Evolutionary conservation across 2,888 invertebrate species (phyloP), one percentile per base, ranked within the genome.

Genomic region (Prenolepis imparis): DNA sequence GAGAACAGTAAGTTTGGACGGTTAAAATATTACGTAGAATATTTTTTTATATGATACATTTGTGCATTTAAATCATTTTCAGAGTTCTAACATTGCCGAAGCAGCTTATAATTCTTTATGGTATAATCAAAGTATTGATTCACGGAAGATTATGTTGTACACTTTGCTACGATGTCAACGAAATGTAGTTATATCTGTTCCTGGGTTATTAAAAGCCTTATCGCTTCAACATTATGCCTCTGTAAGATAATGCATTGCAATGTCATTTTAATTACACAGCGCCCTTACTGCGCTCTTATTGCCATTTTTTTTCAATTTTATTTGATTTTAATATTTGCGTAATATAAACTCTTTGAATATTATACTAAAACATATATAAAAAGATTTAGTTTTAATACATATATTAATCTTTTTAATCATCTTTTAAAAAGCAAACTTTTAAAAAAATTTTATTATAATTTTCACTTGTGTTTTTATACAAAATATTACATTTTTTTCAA

Each of bases 151-250:
- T 28, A 39, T 88, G 24, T 21, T 72, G 0, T 48, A 12, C 5
- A 74, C 86, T 8, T 75, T 89, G 1, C 5, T 80, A 4, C 86
- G 87, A 0, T 75, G 85, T 9, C 85, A 88, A 21, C 86, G 63
- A 61, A 48, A 77, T 0, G 66, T 87, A 48, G 11, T 67, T 3
- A 81, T 89, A 32, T 57, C 32, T 1, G 67, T 89, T 21, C 70
- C 28, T 1, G 88, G 88, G 1, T 28, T 89, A 21, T 48, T 89
- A 8, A 80, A 81, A 21, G 63, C 64, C 41, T 83, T 91, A 36
- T 88, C 89, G 0, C 73, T 92, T n/a, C 61, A 88, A 21, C 90
- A 91, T 64, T 92, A 89, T 70, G 84, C 88, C 12, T 48, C 68
- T 36, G 92, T 89, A 82, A 73, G 39, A 48, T 3, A 72, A 28